A percentile compares a stretch with the other conserved stretches of the same genome.
phyloP scores from a whole-genome alignment of 1,140 invertebrate species.

The Drosophila insularis region DNA sequence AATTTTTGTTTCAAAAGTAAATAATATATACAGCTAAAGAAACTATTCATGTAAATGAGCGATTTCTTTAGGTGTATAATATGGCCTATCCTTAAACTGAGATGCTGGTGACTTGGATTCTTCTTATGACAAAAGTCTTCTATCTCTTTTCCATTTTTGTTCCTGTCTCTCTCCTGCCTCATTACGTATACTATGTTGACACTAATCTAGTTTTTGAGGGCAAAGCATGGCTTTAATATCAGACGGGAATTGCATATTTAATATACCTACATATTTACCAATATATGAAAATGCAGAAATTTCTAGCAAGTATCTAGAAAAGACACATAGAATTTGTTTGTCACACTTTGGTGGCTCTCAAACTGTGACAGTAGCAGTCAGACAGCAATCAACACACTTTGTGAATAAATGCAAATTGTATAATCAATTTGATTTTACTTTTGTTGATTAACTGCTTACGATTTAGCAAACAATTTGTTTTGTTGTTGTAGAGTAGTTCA shows the following conservation, averaged over 20 bases:
- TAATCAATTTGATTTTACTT: slow-evolving; percentile 45
- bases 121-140: slow-evolving; percentile 44
- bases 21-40: no score
- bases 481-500: slow-evolving; percentile 19
- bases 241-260: slow-evolving; percentile 15
- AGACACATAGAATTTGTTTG: slow-evolving; percentile 14
- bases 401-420: slow-evolving; percentile 51
- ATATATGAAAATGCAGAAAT: no score
- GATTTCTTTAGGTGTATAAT: slow-evolving; percentile 12
- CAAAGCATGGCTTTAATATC: slow-evolving; percentile 23
- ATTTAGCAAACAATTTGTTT: slow-evolving; percentile 48
- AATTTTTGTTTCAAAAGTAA: no score
- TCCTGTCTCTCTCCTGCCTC: slow-evolving; percentile 36
- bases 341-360: not conserved
- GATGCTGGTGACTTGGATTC: slow-evolving; percentile 46
- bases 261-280: slow-evolving; percentile 29
- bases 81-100: slow-evolving; percentile 31
- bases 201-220: slow-evolving; percentile 55
- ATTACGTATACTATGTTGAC: slow-evolving; percentile 78
- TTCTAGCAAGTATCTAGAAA: not conserved
- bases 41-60: no score
- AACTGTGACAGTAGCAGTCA: slow-evolving; percentile 17
- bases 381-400: slow-evolving; percentile 21
- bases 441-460: slow-evolving; percentile 59
- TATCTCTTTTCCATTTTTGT: not conserved